Percentiles rank a stretch among this genome's conserved stretches.
phyloP scores from a whole-genome alignment of 1,140 invertebrate genomes.

The Kradibia gibbosae region DNA sequence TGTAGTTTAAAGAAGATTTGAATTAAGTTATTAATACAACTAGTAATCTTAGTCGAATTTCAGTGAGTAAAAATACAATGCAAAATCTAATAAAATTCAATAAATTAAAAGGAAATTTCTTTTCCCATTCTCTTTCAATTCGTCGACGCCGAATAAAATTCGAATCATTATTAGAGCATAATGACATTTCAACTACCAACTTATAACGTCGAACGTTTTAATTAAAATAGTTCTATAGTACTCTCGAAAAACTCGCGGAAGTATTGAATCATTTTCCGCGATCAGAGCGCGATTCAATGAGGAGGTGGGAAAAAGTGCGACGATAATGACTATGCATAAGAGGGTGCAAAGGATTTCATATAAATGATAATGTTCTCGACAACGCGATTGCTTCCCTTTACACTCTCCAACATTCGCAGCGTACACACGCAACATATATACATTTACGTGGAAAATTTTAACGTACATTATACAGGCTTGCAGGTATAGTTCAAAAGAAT shows the following conservation, averaged over 20 bases:
- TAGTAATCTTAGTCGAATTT: too few relatives aligned
- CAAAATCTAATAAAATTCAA: too few relatives aligned
- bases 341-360: slow-evolving; percentile 68
- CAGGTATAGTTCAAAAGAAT: slow-evolving; percentile 65
- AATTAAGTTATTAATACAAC: too few relatives aligned
- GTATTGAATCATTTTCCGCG: slow-evolving; percentile 56
- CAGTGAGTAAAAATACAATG: too few relatives aligned
- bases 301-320: slow-evolving; percentile 51
- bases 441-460: too few relatives aligned
- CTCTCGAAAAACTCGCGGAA: not conserved
- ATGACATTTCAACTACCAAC: not conserved
- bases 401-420: slow-evolving; percentile 33
- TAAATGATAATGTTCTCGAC: slow-evolving; percentile 67
- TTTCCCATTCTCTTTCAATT: too few relatives aligned
- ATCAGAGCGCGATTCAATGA: slow-evolving; percentile 27
- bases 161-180: not conserved
- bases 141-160: slow-evolving; percentile 20
- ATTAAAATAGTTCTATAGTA: slow-evolving; percentile 43
- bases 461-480: slow-evolving; percentile 44
- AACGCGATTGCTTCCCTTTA: slow-evolving; percentile 56
- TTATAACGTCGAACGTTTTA: slow-evolving; percentile 40
- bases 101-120: too few relatives aligned
- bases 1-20: too few relatives aligned
- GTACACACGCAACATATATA: too few relatives aligned
- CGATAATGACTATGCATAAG: slow-evolving; percentile 69